phyloP scores from a whole-genome alignment of 2,113 vertebrate genomes.

The Melanerpes formicivorus region DNA sequence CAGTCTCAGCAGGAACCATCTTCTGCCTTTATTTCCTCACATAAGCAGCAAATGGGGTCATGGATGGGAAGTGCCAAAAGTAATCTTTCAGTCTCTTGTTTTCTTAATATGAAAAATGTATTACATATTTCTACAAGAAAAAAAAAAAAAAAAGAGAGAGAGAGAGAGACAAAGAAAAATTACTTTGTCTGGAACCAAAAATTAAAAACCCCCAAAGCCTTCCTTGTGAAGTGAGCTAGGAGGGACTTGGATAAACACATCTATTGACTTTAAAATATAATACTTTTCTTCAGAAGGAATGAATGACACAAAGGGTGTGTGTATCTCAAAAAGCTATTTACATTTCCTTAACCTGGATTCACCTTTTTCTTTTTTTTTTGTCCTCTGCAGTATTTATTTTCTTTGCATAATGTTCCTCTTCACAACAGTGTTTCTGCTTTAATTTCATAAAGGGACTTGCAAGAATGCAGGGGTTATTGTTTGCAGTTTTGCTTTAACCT shows the following conservation, averaged over 20 bases:
- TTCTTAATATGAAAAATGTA: constrained; percentile 22
- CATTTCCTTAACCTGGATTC: constrained; percentile 24
- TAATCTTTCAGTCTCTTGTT: neutral
- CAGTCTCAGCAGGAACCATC: neutral
- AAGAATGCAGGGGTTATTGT: neutral
- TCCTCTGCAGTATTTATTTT: neutral
- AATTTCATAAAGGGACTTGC: neutral
- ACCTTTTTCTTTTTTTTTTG: constrained; percentile 19
- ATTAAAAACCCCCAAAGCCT: neutral
- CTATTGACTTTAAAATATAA: constrained; percentile 34
- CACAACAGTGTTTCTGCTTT: neutral
- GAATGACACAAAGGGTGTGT: neutral
- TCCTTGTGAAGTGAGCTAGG: neutral
- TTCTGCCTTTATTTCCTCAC: neutral
- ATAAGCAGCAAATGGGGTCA: constrained; percentile 19
- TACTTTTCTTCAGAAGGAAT: constrained; percentile 25
- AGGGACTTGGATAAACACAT: constrained; percentile 34
- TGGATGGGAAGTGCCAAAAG: constrained; percentile 25
- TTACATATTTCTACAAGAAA: neutral
- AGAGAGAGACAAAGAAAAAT: neutral
- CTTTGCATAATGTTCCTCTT: neutral
- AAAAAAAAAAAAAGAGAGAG: neutral
- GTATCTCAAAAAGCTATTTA: constrained; percentile 18
- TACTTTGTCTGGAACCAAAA: constrained; percentile 7
- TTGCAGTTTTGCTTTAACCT: neutral